Conservation (phyloP, 2,797 vertebrate genomes). For the Oryzias sinensis region DNA sequence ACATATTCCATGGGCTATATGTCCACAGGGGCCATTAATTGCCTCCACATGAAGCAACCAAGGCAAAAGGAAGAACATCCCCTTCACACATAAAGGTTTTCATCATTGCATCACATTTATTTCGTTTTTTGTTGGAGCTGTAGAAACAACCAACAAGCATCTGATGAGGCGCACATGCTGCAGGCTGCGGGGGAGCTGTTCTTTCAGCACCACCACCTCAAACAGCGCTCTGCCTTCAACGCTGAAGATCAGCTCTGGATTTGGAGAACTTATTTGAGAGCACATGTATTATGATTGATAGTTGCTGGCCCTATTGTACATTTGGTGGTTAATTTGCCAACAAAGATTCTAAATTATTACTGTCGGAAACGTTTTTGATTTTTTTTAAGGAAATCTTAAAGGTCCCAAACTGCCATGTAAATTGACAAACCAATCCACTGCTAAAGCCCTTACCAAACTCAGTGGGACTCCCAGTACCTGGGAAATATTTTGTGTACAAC, state of each 20-base stretch:
- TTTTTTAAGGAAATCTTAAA: too few relatives aligned
- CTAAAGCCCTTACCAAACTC: too few relatives aligned
- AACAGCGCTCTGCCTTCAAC: slow-evolving; percentile 18
- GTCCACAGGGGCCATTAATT: slow-evolving; percentile 21
- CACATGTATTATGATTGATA: too few relatives aligned
- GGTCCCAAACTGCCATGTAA: too few relatives aligned
- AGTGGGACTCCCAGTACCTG: too few relatives aligned
- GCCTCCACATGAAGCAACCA: slow-evolving; percentile 31
- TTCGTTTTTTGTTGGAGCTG: slow-evolving; percentile 41
- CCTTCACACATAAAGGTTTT: slow-evolving; percentile 43
- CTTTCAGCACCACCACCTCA: slow-evolving; percentile 72
- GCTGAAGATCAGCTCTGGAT: slow-evolving; percentile 6
- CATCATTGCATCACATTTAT: slow-evolving; percentile 33
- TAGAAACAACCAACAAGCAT: slow-evolving; percentile 33
- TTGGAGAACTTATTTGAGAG: neutral
- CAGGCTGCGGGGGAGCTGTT: slow-evolving; percentile 67
- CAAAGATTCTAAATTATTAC: too few relatives aligned
- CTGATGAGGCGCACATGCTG: slow-evolving; percentile 4
- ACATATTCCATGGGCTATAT: slow-evolving; percentile 2
- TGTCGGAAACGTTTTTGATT: too few relatives aligned
- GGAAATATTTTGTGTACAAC: too few relatives aligned
- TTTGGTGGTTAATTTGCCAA: too few relatives aligned
- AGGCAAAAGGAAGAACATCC: slow-evolving; percentile 20
- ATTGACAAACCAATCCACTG: too few relatives aligned
- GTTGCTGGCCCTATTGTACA: too few relatives aligned